Evolutionary conservation across 2,888 invertebrate genomes (phyloP).

Genomic region (Himalopsyche tibetana): DNA sequence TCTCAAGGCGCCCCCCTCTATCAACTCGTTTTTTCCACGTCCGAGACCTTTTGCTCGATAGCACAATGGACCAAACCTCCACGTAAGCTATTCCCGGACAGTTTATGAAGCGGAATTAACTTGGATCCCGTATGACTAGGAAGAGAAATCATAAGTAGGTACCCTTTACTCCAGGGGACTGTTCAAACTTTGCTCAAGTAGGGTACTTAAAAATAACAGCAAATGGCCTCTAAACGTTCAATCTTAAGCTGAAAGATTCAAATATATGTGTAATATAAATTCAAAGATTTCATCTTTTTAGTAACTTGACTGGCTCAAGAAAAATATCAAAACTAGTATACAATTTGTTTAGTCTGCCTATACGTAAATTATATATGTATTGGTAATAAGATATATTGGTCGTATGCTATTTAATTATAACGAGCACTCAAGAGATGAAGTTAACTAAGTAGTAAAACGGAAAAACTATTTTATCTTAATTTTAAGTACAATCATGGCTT

Average conservation of each 20-base stretch:
- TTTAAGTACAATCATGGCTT: too few species aligned
- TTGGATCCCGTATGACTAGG: slow-evolving; percentile 48
- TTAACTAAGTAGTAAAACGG: too few species aligned
- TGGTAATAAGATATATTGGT: too few species aligned
- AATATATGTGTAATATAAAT: neutral
- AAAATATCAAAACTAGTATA: too few species aligned
- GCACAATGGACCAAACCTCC: slow-evolving; percentile 44
- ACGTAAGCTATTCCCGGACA: slow-evolving; percentile 46
- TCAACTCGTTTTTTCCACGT: slow-evolving; percentile 10
- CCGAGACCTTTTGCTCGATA: slow-evolving; percentile 39
- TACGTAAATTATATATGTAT: too few species aligned
- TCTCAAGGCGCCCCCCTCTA: neutral
- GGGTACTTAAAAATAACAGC: slow-evolving; percentile 22
- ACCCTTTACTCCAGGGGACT: neutral
- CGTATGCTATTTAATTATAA: too few species aligned
- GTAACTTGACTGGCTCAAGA: too few species aligned
- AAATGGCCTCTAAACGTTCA: slow-evolving; percentile 1
- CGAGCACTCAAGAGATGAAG: too few species aligned
- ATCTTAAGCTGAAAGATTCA: neutral
- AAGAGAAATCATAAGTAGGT: slow-evolving; percentile 45
- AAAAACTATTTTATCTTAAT: too few species aligned
- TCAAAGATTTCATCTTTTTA: neutral
- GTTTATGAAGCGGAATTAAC: slow-evolving; percentile 58
- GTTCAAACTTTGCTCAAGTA: slow-evolving; percentile 35
- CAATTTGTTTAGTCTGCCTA: too few species aligned